Evolutionary conservation across 2,888 invertebrate genomes (phyloP).

Genomic region (Merodon equestris): DNA sequence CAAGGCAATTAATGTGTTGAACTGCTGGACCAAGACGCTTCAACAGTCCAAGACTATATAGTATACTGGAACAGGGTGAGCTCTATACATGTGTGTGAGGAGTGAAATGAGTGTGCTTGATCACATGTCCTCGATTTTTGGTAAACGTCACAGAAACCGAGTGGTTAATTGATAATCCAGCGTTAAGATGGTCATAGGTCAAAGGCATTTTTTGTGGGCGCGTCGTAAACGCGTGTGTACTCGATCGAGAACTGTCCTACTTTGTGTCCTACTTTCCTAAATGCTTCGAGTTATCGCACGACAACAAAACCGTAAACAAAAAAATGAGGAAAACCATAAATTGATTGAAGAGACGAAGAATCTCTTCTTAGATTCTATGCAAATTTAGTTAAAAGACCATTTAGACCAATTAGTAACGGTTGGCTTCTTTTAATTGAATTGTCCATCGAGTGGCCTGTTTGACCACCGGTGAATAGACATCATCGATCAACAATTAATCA

Average conservation of each 20-base stretch:
- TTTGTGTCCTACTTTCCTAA: no score
- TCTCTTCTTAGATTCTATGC: slow-evolving; percentile 30
- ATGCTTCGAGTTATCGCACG: slow-evolving; percentile 13
- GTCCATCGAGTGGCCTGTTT: slow-evolving; percentile 5
- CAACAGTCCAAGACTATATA: not conserved
- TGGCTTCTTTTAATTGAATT: slow-evolving; percentile 26
- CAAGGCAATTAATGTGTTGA: slow-evolving; percentile 14
- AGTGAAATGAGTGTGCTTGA: slow-evolving; percentile 15
- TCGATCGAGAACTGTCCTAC: no score
- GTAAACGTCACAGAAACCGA: slow-evolving; percentile 11
- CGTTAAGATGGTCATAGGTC: no score
- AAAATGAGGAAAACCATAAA: no score
- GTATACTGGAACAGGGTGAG: no score
- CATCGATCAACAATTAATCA: slow-evolving; percentile 37
- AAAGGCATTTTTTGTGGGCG: no score
- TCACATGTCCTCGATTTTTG: slow-evolving; percentile 10
- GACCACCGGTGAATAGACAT: slow-evolving; percentile 3
- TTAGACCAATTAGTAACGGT: slow-evolving; percentile 17
- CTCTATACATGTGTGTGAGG: not conserved
- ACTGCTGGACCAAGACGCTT: slow-evolving; percentile 22
- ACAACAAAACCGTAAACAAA: no score
- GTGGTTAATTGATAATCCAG: no score
- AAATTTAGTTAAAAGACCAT: slow-evolving; percentile 39
- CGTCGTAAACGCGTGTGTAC: no score
- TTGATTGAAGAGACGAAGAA: no score